Percentiles rank a stretch among this genome's conserved stretches.
phyloP scores from a whole-genome alignment of 2,113 vertebrate species.

The Microcebus jonahi region DNA sequence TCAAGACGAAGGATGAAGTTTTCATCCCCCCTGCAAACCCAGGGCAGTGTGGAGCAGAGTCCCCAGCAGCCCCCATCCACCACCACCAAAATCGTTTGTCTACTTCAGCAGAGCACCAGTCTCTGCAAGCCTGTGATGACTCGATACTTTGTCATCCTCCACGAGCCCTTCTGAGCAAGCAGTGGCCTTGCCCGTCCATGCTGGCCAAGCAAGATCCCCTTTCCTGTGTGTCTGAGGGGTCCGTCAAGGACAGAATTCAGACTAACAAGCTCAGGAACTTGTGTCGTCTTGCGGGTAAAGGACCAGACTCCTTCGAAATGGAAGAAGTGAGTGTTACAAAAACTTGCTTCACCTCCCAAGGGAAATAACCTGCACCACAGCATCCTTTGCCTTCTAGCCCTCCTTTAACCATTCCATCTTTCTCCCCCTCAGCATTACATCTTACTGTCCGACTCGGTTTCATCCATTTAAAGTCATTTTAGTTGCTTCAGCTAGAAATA shows the following conservation, averaged over 20 bases:
- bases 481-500: neutral
- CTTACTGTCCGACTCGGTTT: neutral
- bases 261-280: slow-evolving; percentile 56
- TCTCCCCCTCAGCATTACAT: rapidly evolving
- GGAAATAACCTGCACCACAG: no score
- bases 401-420: neutral
- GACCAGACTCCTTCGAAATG: slow-evolving; percentile 84
- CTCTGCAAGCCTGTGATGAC: neutral
- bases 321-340: slow-evolving; percentile 80
- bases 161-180: neutral
- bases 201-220: neutral
- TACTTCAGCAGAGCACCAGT: neutral
- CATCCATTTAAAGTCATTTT: neutral
- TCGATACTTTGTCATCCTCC: neutral
- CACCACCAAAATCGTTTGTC: neutral
- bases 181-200: neutral
- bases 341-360: neutral
- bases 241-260: slow-evolving; percentile 51
- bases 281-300: neutral
- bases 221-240: neutral
- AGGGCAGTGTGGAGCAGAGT: rapidly evolving
- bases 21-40: neutral
- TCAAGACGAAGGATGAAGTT: neutral
- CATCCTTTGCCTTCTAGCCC: neutral
- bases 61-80: neutral